phyloP scores from a whole-genome alignment of 2,888 invertebrate genomes.

The Allygus modestus region DNA sequence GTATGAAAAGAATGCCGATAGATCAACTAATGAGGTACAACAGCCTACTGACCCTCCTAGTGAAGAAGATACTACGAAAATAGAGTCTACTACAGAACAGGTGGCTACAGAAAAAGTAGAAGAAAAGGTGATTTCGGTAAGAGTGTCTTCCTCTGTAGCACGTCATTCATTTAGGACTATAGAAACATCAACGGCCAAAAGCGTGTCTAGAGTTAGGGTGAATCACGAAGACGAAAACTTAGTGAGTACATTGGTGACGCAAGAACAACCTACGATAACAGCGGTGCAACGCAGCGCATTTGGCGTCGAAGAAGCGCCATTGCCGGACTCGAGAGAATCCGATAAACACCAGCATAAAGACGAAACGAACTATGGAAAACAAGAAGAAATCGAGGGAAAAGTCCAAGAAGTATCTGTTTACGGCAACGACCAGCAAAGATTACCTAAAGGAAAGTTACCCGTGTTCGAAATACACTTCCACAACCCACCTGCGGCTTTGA shows the following conservation, averaged over 20 bases:
- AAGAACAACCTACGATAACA: conserved; percentile 66
- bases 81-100: conserved; percentile 17
- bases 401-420: conserved; percentile 50
- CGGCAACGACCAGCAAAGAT: conserved; percentile 1
- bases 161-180: conserved; percentile 67
- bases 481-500: conserved; percentile 55
- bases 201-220: background rate
- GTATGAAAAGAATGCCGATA: background rate
- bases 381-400: conserved; percentile 52
- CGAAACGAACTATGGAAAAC: background rate
- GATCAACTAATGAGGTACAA: background rate
- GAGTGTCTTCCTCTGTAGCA: conserved; percentile 76
- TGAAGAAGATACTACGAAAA: conserved; percentile 14
- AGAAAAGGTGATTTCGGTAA: conserved; percentile 75
- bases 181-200: conserved; percentile 37
- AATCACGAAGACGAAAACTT: conserved; percentile 53
- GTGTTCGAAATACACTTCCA: conserved; percentile 51
- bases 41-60: conserved; percentile 10
- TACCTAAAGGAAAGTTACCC: conserved; percentile 30
- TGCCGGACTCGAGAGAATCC: conserved; percentile 5
- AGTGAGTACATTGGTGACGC: conserved; percentile 60
- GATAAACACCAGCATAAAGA: background rate
- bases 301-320: conserved; percentile 69
- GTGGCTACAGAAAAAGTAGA: conserved; percentile 41
- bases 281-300: conserved; percentile 70